Percentiles rank a stretch among this genome's conserved stretches.
phyloP scores from a whole-genome alignment of 2,888 invertebrate species.

The Parnassius apollo region DNA sequence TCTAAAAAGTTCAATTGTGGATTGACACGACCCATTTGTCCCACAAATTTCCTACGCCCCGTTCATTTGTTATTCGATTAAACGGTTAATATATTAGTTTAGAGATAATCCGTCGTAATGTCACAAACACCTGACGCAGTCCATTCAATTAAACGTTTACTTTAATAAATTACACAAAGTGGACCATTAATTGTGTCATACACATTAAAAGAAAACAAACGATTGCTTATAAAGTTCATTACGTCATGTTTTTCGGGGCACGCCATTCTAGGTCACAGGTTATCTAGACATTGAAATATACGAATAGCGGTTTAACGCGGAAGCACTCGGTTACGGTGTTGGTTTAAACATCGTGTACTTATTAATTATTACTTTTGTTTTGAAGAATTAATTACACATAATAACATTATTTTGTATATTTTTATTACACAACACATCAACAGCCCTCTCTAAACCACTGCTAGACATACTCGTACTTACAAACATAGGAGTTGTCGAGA shows the following conservation, averaged over 20 bases:
- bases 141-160: constrained; percentile 11
- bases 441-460: no score
- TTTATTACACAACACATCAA: no score
- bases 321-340: constrained; percentile 11
- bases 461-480: no score
- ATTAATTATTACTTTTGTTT: constrained; percentile 1
- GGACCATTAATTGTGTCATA: constrained; percentile 12
- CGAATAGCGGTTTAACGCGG: constrained; percentile 11
- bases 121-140: constrained; percentile 13
- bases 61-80: constrained; percentile 51
- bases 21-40: constrained; percentile 63
- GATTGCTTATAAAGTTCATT: constrained; percentile 11
- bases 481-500: no score
- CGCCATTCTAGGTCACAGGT: constrained; percentile 12
- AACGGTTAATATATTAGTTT: constrained; percentile 35
- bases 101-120: constrained; percentile 28
- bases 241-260: constrained; percentile 14
- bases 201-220: constrained; percentile 9
- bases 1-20: constrained; percentile 73
- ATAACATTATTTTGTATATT: no score
- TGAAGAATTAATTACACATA: constrained; percentile 1
- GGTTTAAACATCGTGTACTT: constrained; percentile 1
- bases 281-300: constrained; percentile 22
- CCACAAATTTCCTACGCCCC: constrained; percentile 54
- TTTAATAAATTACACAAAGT: constrained; percentile 19